phyloP scores from a whole-genome alignment of 2,888 invertebrate genomes.

The Anticlea derivata region DNA sequence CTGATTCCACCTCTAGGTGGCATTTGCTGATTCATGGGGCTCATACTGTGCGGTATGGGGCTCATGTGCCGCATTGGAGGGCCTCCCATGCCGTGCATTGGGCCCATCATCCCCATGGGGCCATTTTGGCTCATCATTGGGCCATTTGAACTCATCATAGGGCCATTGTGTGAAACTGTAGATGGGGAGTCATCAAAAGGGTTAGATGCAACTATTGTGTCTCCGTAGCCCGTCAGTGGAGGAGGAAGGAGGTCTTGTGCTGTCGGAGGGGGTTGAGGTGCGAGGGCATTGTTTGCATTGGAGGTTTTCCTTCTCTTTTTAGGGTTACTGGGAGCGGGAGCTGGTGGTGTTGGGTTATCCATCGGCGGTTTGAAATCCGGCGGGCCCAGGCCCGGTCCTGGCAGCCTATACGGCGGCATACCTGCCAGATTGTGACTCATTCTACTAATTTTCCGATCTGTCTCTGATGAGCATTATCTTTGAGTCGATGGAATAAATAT shows the following conservation, averaged over 20 bases:
- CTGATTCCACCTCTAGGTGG: constrained; percentile 84
- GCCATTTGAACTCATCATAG: constrained; percentile 85
- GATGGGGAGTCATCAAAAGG: constrained; percentile 96
- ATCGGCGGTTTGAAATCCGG: constrained; percentile 89
- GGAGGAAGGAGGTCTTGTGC: constrained; percentile 92
- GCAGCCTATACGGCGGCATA: constrained; percentile 91
- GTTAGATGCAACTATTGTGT: constrained; percentile 96
- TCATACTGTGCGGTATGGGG: constrained; percentile 84
- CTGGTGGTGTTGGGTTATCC: constrained; percentile 87
- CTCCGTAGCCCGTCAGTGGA: constrained; percentile 95
- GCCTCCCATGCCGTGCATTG: constrained; percentile 85
- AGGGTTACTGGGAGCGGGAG: constrained; percentile 91
- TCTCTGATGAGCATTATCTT: constrained; percentile 70
- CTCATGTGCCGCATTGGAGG: constrained; percentile 87
- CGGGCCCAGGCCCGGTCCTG: constrained; percentile 88
- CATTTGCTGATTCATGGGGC: constrained; percentile 86
- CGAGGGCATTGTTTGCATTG: constrained; percentile 86
- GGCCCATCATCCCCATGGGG: constrained; percentile 86
- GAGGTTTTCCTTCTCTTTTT: constrained; percentile 94
- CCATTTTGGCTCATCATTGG: constrained; percentile 88
- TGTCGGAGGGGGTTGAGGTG: constrained; percentile 88
- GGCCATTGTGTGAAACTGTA: constrained; percentile 83
- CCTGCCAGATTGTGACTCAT: constrained; percentile 93
- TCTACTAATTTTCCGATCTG: constrained; percentile 66
- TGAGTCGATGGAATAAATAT: constrained; percentile 42